phyloP scores from a whole-genome alignment of 2,113 vertebrate species.

The Balaenoptera acutorostrata region DNA sequence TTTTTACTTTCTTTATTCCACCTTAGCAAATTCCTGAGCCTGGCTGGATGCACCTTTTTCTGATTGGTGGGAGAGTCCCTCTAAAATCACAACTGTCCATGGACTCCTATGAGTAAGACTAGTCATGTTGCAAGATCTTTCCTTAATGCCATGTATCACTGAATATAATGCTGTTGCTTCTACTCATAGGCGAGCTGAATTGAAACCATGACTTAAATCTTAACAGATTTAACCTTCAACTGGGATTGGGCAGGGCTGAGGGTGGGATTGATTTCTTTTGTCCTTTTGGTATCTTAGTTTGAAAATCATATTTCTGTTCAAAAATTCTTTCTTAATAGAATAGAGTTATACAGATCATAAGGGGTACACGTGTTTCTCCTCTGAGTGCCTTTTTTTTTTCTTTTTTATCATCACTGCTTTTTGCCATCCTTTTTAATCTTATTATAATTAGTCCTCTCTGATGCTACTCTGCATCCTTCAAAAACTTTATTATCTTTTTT shows the following conservation, averaged over 20 bases:
- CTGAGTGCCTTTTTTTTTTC: background rate
- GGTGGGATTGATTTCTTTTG: background rate
- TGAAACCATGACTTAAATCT: background rate
- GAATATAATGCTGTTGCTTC: background rate
- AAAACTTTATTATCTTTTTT: background rate
- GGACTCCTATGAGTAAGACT: background rate
- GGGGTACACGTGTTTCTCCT: background rate
- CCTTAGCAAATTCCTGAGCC: background rate
- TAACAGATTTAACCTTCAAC: background rate
- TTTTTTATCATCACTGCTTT: conserved; percentile 20
- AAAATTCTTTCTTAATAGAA: background rate
- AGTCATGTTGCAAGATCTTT: background rate
- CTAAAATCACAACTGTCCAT: background rate
- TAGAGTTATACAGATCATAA: background rate
- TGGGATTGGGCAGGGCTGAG: background rate
- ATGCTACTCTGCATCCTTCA: background rate
- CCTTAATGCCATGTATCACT: background rate
- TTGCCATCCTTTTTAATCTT: background rate
- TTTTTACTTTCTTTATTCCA: background rate
- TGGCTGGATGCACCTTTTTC: background rate
- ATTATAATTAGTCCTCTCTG: background rate
- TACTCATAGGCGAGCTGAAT: background rate
- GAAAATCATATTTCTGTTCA: background rate
- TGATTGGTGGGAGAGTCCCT: background rate
- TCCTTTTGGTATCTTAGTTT: background rate